Evolutionary conservation across 2,113 vertebrate genomes (phyloP), one percentile per base, ranked within the genome.

Genomic region (Theropithecus gelada): DNA sequence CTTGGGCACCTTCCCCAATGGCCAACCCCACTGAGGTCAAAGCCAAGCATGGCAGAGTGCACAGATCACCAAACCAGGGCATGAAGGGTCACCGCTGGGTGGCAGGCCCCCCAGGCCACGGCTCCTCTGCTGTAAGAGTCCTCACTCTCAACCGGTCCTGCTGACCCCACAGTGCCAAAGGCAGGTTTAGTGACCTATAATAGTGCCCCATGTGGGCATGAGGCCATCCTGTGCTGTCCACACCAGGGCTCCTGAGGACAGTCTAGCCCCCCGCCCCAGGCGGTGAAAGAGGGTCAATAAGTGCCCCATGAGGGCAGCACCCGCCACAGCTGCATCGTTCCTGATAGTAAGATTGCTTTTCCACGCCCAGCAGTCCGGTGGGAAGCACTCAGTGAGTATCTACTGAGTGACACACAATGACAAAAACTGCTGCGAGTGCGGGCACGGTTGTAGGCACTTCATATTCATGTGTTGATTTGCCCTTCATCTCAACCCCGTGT

Each of bases 251-350:
- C 40, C 20, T 5, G 25, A 8, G 27, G 52, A 5, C 22, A 17
- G 35, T 64, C 73, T 32, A 52, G 73, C 23, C 16, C 14, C 40
- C 8, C 2, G 3, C 1, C 55, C 72, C 43, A 48, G 12, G 35
- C 25, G 13, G 32, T 12, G 64, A 75, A 45, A 85, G 73, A 66
- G 2, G 68, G 23, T 8, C 6, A 17, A 1, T 6, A 59, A 50
- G 40, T 22, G 8, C 8, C 45, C 6, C 4, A 12, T 0, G 61
- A 50, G 57, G 57, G 27, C 40, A 45, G 20, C 79, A 7, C 3
- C 16, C 2, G 1, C 23, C 59, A 50, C 0, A 0, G 17, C 18
- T 1, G 0, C 14, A 22, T 3, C 17, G 23, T 3, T n/a, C 50
- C 75, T 17, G 3, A 32, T 2, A 32, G 64, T 57, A 8, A 52